Conservation (phyloP, 2,888 invertebrate genomes). For the Trichopria drosophilae region DNA sequence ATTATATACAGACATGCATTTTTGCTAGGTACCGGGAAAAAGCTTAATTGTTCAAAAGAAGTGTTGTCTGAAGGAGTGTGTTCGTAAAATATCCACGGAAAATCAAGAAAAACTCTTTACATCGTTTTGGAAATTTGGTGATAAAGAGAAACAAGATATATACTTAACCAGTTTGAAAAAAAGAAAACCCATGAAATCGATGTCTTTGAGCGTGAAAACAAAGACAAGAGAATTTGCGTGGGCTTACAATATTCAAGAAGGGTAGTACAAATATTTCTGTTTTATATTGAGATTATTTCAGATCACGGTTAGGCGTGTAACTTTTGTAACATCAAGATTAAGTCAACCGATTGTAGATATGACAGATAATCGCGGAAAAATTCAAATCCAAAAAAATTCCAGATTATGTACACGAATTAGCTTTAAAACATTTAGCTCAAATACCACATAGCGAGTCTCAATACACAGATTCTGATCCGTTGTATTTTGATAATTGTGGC, state of each 20-base stretch:
- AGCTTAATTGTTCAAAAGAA: not conserved
- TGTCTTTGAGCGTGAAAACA: slow-evolving; percentile 5
- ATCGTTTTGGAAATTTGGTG: too few relatives aligned
- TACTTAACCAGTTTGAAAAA: not conserved
- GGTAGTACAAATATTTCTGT: too few relatives aligned
- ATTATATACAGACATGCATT: too few relatives aligned
- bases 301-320: slow-evolving; percentile 3
- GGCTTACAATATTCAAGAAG: slow-evolving; percentile 2
- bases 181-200: slow-evolving; percentile 2
- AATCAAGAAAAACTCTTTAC: slow-evolving; percentile 1
- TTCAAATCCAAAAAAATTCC: slow-evolving; percentile 4
- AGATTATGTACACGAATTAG: slow-evolving; percentile 2
- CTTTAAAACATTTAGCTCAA: slow-evolving; percentile 8
- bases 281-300: slow-evolving; percentile 1
- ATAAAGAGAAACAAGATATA: slow-evolving; percentile 7
- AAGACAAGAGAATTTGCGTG: slow-evolving; percentile 2
- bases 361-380: slow-evolving; percentile 2
- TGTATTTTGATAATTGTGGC: slow-evolving; percentile 9
- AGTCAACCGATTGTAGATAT: slow-evolving; percentile 6
- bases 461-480: slow-evolving; percentile 7
- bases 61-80: not conserved
- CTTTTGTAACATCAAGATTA: slow-evolving; percentile 6
- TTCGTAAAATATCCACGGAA: not conserved
- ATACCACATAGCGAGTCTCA: slow-evolving; percentile 2
- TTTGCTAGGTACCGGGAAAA: not conserved